These are phyloP conservation scores for Hermetia illucens DNA, from an alignment of 1,140 invertebrate species.

Conservation along the genomic window DNA sequence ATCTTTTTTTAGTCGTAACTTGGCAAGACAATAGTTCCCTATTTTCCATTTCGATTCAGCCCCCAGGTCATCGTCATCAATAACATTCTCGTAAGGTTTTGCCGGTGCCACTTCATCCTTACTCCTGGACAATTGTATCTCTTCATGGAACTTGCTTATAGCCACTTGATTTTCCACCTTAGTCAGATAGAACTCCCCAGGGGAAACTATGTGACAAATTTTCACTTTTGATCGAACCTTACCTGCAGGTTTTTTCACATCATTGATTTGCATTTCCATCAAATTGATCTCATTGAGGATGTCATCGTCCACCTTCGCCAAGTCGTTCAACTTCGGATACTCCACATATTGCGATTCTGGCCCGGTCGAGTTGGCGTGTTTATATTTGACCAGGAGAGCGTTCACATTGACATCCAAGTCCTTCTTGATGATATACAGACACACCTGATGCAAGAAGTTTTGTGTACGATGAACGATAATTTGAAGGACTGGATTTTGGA, in stretches of 20 bases:
- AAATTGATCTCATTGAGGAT: too few species aligned
- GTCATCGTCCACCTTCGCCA: too few species aligned
- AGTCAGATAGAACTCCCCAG: constrained; percentile 21
- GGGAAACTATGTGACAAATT: constrained; percentile 8
- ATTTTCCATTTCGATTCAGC: too few species aligned
- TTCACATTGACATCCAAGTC: constrained; percentile 12
- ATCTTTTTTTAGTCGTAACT: constrained; percentile 1
- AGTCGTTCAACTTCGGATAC: neutral
- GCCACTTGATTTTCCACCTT: constrained; percentile 7
- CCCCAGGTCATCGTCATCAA: neutral
- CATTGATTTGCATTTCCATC: too few species aligned
- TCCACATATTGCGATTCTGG: neutral
- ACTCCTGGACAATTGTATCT: constrained; percentile 6
- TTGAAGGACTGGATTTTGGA: constrained; percentile 15
- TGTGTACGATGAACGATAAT: constrained; percentile 9
- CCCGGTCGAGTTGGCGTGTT: constrained; percentile 14
- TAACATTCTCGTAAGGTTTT: constrained; percentile 1
- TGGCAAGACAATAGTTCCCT: constrained; percentile 7
- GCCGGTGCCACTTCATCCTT: neutral
- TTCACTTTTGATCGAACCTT: constrained; percentile 4
- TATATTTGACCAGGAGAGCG: constrained; percentile 12
- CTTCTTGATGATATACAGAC: constrained; percentile 11
- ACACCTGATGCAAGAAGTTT: constrained; percentile 8
- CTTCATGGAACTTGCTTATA: constrained; percentile 6
- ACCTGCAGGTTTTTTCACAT: too few species aligned